A percentile compares a stretch with the other conserved stretches of the same genome.
Conservation (phyloP, 2,888 invertebrate genomes). For the Phasia obesa region DNA sequence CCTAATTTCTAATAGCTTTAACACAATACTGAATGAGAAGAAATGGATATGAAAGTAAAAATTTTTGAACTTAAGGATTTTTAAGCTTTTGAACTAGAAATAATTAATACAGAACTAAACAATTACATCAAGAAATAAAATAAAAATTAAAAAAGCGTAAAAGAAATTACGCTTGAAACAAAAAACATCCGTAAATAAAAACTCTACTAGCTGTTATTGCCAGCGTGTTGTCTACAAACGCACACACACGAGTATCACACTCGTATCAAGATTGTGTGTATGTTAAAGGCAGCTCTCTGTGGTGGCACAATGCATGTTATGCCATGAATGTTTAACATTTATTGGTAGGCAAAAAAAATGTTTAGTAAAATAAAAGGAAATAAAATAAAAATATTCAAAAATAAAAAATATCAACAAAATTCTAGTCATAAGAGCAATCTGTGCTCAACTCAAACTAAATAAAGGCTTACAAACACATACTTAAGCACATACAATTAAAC, state of each 20-base stretch:
- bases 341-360: conserved; percentile 41
- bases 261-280: neutral
- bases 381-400: conserved; percentile 22
- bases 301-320: conserved; percentile 23
- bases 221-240: conserved; percentile 24
- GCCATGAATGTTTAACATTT: conserved; percentile 46
- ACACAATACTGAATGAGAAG: too few species aligned
- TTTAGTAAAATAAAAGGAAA: too few species aligned
- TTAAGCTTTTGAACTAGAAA: too few species aligned
- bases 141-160: conserved; percentile 6
- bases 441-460: conserved; percentile 32
- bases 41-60: too few species aligned
- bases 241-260: neutral
- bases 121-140: neutral
- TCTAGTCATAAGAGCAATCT: conserved; percentile 50
- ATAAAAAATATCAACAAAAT: conserved; percentile 1
- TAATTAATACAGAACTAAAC: too few species aligned
- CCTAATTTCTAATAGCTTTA: too few species aligned
- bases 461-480: conserved; percentile 6
- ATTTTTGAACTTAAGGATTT: too few species aligned
- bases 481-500: neutral
- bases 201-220: conserved; percentile 19
- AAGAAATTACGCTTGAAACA: conserved; percentile 24
- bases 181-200: conserved; percentile 18
- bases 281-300: conserved; percentile 1